Evolutionary conservation across 2,888 invertebrate species (phyloP).

Genomic region (Agapetus fuscipes): DNA sequence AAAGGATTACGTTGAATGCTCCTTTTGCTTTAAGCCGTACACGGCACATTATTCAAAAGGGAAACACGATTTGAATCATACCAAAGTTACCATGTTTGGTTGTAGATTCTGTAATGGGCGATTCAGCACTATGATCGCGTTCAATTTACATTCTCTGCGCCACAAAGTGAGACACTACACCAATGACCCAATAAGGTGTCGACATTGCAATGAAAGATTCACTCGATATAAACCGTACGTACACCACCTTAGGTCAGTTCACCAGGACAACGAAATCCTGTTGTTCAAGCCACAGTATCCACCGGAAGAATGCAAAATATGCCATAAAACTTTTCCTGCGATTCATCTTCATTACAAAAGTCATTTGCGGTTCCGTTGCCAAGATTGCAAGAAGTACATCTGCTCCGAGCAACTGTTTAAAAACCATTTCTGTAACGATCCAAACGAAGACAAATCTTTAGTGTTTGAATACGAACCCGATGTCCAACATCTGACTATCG

Average conservation of each 20-base stretch:
- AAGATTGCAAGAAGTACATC: slow-evolving; percentile 38
- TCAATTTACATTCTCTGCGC: slow-evolving; percentile 41
- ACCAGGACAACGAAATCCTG: slow-evolving; percentile 35
- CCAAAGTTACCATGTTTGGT: slow-evolving; percentile 38
- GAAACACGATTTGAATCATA: slow-evolving; percentile 35
- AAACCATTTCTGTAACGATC: slow-evolving; percentile 32
- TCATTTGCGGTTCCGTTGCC: slow-evolving; percentile 47
- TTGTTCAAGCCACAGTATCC: slow-evolving; percentile 36
- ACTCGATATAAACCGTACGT: slow-evolving; percentile 40
- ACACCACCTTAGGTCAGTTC: slow-evolving; percentile 35
- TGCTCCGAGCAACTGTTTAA: slow-evolving; percentile 33
- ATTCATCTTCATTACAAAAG: slow-evolving; percentile 53
- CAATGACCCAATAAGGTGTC: slow-evolving; percentile 38
- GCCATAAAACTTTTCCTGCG: slow-evolving; percentile 48
- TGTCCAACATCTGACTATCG: slow-evolving; percentile 27
- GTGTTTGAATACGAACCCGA: slow-evolving; percentile 35
- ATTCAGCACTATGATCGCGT: slow-evolving; percentile 42
- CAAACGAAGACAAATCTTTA: slow-evolving; percentile 34
- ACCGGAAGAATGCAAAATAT: slow-evolving; percentile 50
- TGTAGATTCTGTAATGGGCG: slow-evolving; percentile 41
- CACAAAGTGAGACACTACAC: slow-evolving; percentile 41
- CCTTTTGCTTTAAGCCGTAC: slow-evolving; percentile 41
- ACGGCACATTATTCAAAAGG: slow-evolving; percentile 30
- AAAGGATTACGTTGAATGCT: slow-evolving; percentile 35
- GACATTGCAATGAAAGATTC: slow-evolving; percentile 37